These are phyloP conservation scores for Neosilurus mollespiculum DNA, from an alignment of 2,797 vertebrate genomes.

Conservation along the genomic window DNA sequence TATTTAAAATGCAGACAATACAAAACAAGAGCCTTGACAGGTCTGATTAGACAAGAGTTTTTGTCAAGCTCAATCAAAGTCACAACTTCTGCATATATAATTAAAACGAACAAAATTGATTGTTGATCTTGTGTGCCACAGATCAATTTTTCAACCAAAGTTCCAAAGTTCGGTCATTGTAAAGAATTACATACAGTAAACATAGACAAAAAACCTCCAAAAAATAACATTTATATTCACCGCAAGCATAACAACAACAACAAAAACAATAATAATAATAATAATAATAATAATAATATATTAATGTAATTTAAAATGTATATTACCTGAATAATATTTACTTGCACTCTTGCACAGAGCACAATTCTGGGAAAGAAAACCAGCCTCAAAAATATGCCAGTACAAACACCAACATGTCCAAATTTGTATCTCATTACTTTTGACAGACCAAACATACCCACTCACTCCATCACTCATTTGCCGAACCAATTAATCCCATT, in stretches of 20 bases:
- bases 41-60: neutral
- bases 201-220: neutral
- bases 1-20: neutral
- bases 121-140: neutral
- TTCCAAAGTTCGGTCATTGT: neutral
- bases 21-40: neutral
- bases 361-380: neutral
- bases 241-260: neutral
- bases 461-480: too few species aligned
- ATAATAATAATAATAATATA: neutral
- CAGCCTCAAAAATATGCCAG: neutral
- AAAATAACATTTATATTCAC: neutral
- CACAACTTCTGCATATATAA: neutral
- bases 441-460: neutral
- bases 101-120: neutral
- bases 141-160: neutral
- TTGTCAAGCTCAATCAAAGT: neutral
- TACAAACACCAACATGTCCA: neutral
- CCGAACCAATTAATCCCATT: too few species aligned
- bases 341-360: neutral
- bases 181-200: neutral
- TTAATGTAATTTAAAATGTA: neutral
- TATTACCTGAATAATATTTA: too few species aligned
- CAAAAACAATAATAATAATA: neutral
- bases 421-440: neutral